A percentile compares a stretch with the other conserved stretches of the same genome.
phyloP scores from a whole-genome alignment of 1,140 invertebrate genomes.

The Hyles euphorbiae region DNA sequence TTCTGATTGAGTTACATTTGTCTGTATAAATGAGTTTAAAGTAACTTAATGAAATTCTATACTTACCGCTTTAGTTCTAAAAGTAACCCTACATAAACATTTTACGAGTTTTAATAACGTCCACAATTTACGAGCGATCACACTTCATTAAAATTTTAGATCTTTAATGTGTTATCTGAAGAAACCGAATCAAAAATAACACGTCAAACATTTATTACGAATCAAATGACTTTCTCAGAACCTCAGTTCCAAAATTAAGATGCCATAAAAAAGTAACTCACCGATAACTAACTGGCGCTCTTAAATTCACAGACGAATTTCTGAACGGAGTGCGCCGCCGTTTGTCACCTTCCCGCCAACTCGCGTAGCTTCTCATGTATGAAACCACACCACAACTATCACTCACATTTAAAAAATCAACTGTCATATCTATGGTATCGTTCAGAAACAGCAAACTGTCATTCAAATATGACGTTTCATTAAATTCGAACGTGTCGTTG shows the following conservation, averaged over 20 bases:
- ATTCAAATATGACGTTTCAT: conserved; percentile 19
- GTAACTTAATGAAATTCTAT: no score
- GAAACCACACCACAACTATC: conserved; percentile 41
- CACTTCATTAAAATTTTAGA: no score
- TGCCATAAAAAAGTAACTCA: conserved; percentile 35
- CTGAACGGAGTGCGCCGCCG: conserved; percentile 32
- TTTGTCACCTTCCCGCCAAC: conserved; percentile 54
- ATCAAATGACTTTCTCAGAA: neutral
- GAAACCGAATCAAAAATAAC: no score
- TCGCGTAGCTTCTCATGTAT: conserved; percentile 54
- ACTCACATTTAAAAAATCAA: conserved; percentile 42
- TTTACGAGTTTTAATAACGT: no score
- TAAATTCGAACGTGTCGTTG: conserved; percentile 32
- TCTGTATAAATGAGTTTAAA: no score
- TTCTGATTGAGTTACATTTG: no score
- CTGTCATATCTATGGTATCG: conserved; percentile 35
- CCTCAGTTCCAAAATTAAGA: neutral
- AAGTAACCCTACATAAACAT: no score
- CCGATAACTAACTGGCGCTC: conserved; percentile 67
- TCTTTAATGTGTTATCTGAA: no score
- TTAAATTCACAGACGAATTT: conserved; percentile 52
- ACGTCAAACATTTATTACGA: no score
- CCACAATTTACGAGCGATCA: no score
- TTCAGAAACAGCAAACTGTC: conserved; percentile 26
- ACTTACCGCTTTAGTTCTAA: no score